A percentile compares a stretch with the other conserved stretches of the same genome.
These are phyloP conservation scores for Actinostola sp. DNA, from an alignment of 92 coral and sea anemone species.

Conservation along the genomic window DNA sequence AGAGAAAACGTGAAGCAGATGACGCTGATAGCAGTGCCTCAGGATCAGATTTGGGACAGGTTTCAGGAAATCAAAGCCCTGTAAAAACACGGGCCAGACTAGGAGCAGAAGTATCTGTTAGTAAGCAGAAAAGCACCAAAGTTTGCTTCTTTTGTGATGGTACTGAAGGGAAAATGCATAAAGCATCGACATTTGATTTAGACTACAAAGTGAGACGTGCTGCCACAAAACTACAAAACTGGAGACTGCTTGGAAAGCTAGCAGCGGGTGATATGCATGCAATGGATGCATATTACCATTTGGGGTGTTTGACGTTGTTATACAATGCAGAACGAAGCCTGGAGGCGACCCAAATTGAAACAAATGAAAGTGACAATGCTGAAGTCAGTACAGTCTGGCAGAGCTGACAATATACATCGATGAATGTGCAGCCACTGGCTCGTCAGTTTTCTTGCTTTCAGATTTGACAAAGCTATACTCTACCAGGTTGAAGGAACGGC, in stretches of 20 bases:
- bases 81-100: slow-evolving; percentile 26
- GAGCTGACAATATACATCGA: slow-evolving; percentile 34
- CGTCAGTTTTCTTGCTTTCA: slow-evolving; percentile 28
- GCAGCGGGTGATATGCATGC: slow-evolving; percentile 41
- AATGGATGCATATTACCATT: slow-evolving; percentile 33
- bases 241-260: slow-evolving; percentile 21
- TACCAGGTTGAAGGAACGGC: slow-evolving; percentile 34
- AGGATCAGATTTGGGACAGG: too few relatives aligned
- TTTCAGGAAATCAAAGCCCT: not conserved
- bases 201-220: slow-evolving; percentile 21
- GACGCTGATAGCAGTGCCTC: not conserved
- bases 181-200: slow-evolving; percentile 1
- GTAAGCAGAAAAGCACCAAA: slow-evolving; percentile 10
- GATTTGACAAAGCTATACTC: slow-evolving; percentile 29
- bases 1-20: not conserved
- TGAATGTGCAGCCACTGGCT: slow-evolving; percentile 15
- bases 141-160: slow-evolving; percentile 37
- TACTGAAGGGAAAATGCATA: slow-evolving; percentile 5
- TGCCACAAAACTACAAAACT: slow-evolving; percentile 29
- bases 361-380: not conserved
- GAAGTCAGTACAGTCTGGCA: slow-evolving; percentile 3
- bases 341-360: not conserved
- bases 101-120: slow-evolving; percentile 20
- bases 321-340: slow-evolving; percentile 31
- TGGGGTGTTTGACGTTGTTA: slow-evolving; percentile 28